phyloP scores from a whole-genome alignment of 1,140 invertebrate genomes.

The Drosophila orosa region DNA sequence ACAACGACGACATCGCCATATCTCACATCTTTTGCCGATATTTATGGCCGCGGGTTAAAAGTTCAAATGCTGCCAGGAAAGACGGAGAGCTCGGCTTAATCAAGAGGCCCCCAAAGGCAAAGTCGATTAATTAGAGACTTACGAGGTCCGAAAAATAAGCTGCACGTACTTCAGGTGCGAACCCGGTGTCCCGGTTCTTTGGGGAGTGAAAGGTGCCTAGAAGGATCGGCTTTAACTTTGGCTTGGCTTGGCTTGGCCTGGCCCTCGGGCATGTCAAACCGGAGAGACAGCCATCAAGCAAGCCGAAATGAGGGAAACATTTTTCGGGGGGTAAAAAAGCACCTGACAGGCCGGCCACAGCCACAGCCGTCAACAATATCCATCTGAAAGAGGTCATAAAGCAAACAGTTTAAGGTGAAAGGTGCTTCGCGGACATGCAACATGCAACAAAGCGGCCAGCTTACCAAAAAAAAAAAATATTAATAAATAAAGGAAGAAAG shows the following conservation, averaged over 20 bases:
- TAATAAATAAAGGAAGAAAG: constrained; percentile 2
- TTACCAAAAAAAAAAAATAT: constrained; percentile 9
- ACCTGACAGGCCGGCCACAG: constrained; percentile 53
- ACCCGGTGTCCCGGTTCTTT: constrained; percentile 13
- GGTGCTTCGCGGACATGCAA: constrained; percentile 67
- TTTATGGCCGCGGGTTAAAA: constrained; percentile 74
- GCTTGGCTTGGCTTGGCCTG: constrained; percentile 7
- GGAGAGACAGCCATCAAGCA: constrained; percentile 35
- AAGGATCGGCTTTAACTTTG: constrained; percentile 18
- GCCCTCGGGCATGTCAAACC: constrained; percentile 41
- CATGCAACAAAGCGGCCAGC: constrained; percentile 17
- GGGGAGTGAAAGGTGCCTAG: constrained; percentile 53
- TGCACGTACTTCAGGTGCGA: constrained; percentile 48
- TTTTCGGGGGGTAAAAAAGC: constrained; percentile 8
- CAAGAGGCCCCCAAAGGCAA: constrained; percentile 61
- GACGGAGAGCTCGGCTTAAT: constrained; percentile 56
- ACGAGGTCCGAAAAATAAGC: constrained; percentile 32
- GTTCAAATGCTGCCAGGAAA: constrained; percentile 49
- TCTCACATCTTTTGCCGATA: constrained; percentile 74
- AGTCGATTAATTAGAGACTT: constrained; percentile 74
- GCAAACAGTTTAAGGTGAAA: constrained; percentile 80
- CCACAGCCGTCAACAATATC: constrained; percentile 45
- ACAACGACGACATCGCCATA: constrained; percentile 51
- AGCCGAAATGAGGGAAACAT: constrained; percentile 11
- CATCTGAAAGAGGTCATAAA: constrained; percentile 76